Conservation (phyloP, 2,888 invertebrate species). For the Agrochola circellaris region DNA sequence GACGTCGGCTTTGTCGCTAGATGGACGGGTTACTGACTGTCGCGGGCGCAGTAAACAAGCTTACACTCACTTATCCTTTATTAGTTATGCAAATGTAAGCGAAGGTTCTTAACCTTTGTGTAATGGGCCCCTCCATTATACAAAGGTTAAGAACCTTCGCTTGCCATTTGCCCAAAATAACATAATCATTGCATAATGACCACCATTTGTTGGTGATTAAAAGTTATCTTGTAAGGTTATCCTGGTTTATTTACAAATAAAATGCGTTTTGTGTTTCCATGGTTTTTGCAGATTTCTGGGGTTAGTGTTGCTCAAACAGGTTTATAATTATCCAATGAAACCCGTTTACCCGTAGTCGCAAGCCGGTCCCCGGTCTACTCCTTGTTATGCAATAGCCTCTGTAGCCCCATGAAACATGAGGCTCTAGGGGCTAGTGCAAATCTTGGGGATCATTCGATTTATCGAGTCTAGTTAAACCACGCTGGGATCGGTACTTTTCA, state of each 20-base stretch:
- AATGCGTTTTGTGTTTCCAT: not conserved
- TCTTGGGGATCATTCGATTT: too few relatives aligned
- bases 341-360: not conserved
- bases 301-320: not conserved
- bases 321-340: not conserved
- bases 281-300: not conserved
- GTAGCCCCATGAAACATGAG: too few relatives aligned
- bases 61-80: not conserved
- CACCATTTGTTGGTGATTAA: not conserved
- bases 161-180: not conserved
- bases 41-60: not conserved
- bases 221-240: not conserved
- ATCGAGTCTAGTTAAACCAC: too few relatives aligned
- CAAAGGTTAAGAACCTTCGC: too few relatives aligned
- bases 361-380: too few relatives aligned
- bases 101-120: slow-evolving; percentile 1
- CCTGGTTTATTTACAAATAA: not conserved
- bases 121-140: too few relatives aligned
- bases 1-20: not conserved
- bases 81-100: not conserved
- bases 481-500: not conserved
- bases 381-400: too few relatives aligned
- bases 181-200: not conserved
- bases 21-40: not conserved
- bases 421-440: too few relatives aligned